A percentile compares a stretch with the other conserved stretches of the same genome.
Conservation (phyloP, 2,797 vertebrate genomes). For the Enoplosus armatus region DNA sequence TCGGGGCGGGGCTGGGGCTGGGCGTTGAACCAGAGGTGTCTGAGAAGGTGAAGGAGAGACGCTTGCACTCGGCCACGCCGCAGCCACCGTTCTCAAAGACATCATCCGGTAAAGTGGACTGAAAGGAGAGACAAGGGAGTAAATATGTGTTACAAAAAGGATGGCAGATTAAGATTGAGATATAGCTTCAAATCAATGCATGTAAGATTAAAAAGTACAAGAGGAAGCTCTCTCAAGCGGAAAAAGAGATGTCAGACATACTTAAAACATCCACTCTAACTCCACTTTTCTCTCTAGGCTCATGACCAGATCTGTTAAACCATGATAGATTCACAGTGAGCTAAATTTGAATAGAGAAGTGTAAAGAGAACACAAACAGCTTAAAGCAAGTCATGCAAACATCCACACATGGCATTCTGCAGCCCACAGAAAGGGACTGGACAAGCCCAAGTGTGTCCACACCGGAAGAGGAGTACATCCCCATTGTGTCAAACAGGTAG, state of each 20-base stretch:
- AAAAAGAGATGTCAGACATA: conserved; percentile 29
- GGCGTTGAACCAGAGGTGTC: conserved; percentile 82
- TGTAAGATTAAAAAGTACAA: conserved; percentile 4
- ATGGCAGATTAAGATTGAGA: neutral
- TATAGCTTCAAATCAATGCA: conserved; percentile 11
- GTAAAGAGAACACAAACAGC: neutral
- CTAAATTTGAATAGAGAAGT: neutral
- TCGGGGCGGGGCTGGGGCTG: conserved; percentile 77
- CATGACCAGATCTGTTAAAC: conserved; percentile 16
- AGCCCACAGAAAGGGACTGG: conserved; percentile 31
- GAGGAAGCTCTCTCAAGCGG: neutral
- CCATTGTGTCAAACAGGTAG: conserved; percentile 25
- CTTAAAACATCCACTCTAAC: neutral
- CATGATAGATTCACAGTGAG: conserved; percentile 26
- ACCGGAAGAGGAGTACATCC: conserved; percentile 35
- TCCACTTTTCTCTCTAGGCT: neutral
- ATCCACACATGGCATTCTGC: conserved; percentile 45
- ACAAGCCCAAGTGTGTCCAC: conserved; percentile 43
- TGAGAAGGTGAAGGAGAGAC: conserved; percentile 92
- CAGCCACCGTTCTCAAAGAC: conserved; percentile 90
- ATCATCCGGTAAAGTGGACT: conserved; percentile 94
- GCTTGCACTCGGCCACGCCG: conserved; percentile 86
- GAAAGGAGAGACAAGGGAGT: conserved; percentile 37
- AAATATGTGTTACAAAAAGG: neutral
- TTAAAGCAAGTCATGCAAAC: conserved; percentile 52